Evolutionary conservation across 1,140 invertebrate species (phyloP).

Genomic region (Rhagoletis zephyria): DNA sequence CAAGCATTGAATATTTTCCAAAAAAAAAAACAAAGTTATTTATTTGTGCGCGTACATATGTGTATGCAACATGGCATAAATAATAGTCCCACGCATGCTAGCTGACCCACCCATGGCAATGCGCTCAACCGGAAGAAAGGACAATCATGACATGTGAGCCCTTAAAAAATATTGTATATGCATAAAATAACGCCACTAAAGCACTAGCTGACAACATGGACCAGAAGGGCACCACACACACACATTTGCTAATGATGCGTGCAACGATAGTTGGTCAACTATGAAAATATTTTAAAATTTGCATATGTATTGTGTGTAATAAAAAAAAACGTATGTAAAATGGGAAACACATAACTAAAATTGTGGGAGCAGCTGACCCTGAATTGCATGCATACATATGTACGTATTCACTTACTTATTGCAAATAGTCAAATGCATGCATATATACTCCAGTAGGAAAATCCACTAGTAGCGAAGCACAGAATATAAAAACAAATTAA

Average conservation of each 20-base stretch:
- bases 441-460: background rate
- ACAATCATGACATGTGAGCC: background rate
- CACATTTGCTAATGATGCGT: background rate
- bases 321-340: background rate
- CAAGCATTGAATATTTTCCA: no score
- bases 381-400: background rate
- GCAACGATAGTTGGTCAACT: background rate
- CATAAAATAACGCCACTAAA: constrained; percentile 14
- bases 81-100: background rate
- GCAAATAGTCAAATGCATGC: background rate
- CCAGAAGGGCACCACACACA: background rate
- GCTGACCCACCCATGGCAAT: background rate
- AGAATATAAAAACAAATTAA: no score
- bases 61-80: background rate
- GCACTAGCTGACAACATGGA: background rate
- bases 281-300: constrained; percentile 19
- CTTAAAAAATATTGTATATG: constrained; percentile 5
- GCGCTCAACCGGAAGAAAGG: constrained; percentile 17
- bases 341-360: constrained; percentile 10
- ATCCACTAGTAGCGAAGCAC: no score
- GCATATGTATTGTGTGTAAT: background rate
- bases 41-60: background rate
- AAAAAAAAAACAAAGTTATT: background rate
- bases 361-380: constrained; percentile 24
- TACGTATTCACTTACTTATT: background rate